phyloP scores from a whole-genome alignment of 2,888 invertebrate genomes.

The Oscheius sp. region DNA sequence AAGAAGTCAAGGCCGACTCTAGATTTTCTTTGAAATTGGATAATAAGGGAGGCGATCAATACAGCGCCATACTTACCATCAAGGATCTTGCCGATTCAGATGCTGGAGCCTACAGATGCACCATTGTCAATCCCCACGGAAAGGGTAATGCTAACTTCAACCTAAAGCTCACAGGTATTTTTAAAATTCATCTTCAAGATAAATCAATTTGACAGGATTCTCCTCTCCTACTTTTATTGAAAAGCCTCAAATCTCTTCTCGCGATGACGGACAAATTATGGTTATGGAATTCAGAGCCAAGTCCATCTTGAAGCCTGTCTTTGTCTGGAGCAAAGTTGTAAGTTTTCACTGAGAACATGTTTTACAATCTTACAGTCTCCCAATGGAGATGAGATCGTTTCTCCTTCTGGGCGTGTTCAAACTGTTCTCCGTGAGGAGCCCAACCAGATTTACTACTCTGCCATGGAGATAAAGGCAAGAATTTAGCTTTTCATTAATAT shows the following conservation, averaged over 20 bases:
- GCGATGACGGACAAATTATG: conserved; percentile 94
- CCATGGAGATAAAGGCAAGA: conserved; percentile 67
- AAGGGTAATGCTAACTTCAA: conserved; percentile 71
- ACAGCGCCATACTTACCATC: conserved; percentile 69
- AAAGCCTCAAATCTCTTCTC: conserved; percentile 98
- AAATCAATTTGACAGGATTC: conserved; percentile 57
- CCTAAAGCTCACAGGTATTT: conserved; percentile 68
- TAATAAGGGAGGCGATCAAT: conserved; percentile 68
- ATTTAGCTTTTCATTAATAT: neutral
- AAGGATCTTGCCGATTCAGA: conserved; percentile 70
- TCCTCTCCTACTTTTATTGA: conserved; percentile 87
- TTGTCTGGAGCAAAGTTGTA: conserved; percentile 86
- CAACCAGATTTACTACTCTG: conserved; percentile 66
- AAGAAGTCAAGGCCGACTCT: conserved; percentile 61
- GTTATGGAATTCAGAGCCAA: conserved; percentile 91
- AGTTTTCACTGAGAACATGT: neutral
- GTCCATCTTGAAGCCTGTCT: conserved; percentile 92
- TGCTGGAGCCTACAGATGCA: conserved; percentile 70
- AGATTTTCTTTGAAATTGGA: conserved; percentile 65
- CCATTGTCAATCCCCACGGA: conserved; percentile 70
- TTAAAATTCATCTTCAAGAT: neutral
- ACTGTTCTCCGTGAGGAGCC: conserved; percentile 61
- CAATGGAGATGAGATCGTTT: conserved; percentile 78
- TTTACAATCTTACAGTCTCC: neutral
- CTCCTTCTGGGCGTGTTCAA: conserved; percentile 70